Base-by-base conservation (phyloP, 2,888 invertebrate genomes). In the Scaptodrosophila latifasciaeformis region DNA sequence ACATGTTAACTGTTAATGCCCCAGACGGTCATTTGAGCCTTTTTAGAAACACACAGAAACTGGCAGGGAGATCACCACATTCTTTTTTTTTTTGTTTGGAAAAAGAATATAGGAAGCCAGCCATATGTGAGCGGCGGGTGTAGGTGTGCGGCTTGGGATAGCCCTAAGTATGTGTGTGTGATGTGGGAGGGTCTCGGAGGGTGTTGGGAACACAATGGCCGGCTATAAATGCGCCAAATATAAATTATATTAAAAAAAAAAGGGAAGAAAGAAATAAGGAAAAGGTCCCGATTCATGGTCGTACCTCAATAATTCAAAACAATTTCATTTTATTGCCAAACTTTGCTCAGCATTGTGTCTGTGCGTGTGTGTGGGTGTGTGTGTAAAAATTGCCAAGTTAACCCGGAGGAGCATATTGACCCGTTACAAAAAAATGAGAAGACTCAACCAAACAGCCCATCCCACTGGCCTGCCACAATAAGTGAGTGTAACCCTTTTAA, bases 261-360 rank as follows among this genome's bases (percentile, higher is more conserved):
- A 31, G 2, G 44, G 40, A 37, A 47, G 45, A 34, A 56, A 15
- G 34, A 27, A 39, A 7, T 7, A 3, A 7, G 24, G 9, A 31
- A 17, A 18, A 13, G 34, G 47, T 35, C 24, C 31, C 45, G 40
- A 49, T 17, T 60, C 76, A 53, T 51, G 52, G 44, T 10, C 56
- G 24, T 65, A 74, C 67, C 80, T 76, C 80, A 79, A 79, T 76
- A 79, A 76, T 76, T 76, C 75, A 76, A 79, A 76, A 76, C 75
- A 79, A 79, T 79, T 76, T 76, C 70, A 58, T 70, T 76, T 76
- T 79, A 76, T 75, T 61, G 70, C 61, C 50, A 59, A 72, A 64
- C 59, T 45, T 49, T 55, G 31, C 24, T 3, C 24, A 24, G 24
- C 3, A 3, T 24, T 56, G 49, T 31, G 24, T 24, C 10, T 54